phyloP scores from a whole-genome alignment of 2,113 vertebrate species.

The Pyrgilauda ruficollis region DNA sequence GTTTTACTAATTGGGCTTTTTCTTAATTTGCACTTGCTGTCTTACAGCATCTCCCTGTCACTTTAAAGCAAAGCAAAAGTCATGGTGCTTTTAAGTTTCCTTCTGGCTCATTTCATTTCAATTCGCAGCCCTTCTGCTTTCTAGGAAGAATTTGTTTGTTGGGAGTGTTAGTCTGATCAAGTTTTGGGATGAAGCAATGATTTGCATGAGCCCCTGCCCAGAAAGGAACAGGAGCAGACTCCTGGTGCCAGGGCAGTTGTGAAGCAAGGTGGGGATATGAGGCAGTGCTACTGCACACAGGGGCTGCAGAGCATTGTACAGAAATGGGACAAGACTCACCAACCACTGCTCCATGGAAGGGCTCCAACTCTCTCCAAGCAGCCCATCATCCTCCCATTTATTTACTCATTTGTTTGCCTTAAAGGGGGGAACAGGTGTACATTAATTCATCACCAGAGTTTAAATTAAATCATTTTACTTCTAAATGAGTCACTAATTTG shows the following conservation, averaged over 20 bases:
- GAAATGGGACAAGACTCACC: not conserved
- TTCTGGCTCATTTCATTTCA: constrained; percentile 32
- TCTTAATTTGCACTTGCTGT: constrained; percentile 45
- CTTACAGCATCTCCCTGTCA: constrained; percentile 25
- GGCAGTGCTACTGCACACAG: not conserved
- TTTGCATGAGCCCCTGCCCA: not conserved
- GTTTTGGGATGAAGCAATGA: not conserved
- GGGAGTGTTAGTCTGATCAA: not conserved
- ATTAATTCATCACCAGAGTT: constrained; percentile 69
- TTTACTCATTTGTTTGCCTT: constrained; percentile 66
- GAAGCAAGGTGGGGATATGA: not conserved
- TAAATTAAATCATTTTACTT: constrained; percentile 72
- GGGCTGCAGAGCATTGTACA: not conserved
- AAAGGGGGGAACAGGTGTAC: constrained; percentile 68
- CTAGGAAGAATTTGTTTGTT: constrained; percentile 15
- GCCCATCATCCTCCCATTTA: not conserved
- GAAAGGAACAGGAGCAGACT: not conserved
- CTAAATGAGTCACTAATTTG: constrained; percentile 72
- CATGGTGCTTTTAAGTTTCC: constrained; percentile 24
- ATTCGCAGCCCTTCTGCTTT: constrained; percentile 43
- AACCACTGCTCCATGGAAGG: not conserved
- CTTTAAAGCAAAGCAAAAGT: constrained; percentile 29
- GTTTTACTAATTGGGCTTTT: constrained; percentile 51
- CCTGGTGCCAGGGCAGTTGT: not conserved
- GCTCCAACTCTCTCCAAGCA: not conserved